Percentiles rank a stretch among this genome's conserved stretches.
These are phyloP conservation scores for Scarus forsteni DNA, from an alignment of 2,797 vertebrate species.

Conservation along the genomic window DNA sequence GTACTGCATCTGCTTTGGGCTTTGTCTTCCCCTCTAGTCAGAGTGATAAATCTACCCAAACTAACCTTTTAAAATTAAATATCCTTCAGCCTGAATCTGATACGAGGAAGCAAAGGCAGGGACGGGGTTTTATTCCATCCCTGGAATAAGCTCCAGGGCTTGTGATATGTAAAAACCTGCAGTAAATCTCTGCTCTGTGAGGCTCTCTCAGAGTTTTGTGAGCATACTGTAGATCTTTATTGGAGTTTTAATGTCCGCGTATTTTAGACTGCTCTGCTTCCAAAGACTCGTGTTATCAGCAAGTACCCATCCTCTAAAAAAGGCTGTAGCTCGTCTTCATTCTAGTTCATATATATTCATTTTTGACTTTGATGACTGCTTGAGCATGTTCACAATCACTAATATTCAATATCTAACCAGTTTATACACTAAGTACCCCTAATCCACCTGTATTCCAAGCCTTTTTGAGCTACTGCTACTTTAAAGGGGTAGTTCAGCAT, in stretches of 20 bases:
- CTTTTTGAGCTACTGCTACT: too few relatives aligned
- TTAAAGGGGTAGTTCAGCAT: too few relatives aligned
- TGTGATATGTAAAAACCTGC: conserved; percentile 35
- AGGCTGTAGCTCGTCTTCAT: too few relatives aligned
- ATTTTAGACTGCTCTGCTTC: neutral
- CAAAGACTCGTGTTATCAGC: neutral
- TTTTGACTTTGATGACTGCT: too few relatives aligned
- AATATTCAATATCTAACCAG: too few relatives aligned
- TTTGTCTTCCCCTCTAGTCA: conserved; percentile 13
- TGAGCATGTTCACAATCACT: too few relatives aligned
- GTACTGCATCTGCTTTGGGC: conserved; percentile 13
- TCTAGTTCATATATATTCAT: too few relatives aligned
- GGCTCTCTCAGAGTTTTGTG: conserved; percentile 23
- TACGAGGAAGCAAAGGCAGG: conserved; percentile 8
- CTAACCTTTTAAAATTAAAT: conserved; percentile 16
- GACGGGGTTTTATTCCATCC: conserved; percentile 11
- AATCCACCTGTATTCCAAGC: too few relatives aligned
- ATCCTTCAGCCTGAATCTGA: conserved; percentile 23
- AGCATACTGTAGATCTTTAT: conserved; percentile 13
- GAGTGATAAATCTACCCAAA: neutral
- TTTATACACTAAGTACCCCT: too few relatives aligned
- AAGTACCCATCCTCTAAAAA: too few relatives aligned
- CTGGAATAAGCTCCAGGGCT: conserved; percentile 9
- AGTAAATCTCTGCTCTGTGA: conserved; percentile 15
- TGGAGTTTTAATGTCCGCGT: conserved; percentile 13